Base-by-base conservation (phyloP, 2,888 invertebrate genomes). In the Yponomeuta cagnagella region DNA sequence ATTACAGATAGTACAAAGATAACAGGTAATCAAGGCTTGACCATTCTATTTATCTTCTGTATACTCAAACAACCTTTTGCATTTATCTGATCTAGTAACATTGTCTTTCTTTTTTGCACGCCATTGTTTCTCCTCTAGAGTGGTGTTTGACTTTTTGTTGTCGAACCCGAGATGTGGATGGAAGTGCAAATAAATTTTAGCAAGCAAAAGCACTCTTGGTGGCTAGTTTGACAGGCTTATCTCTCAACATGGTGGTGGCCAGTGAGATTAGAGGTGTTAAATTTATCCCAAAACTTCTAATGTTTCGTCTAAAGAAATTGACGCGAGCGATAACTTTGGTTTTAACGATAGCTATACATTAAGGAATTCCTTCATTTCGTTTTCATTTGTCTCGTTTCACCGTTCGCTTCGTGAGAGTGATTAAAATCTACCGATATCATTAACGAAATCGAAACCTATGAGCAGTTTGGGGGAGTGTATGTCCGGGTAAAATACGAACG, bases 381-480 rank as follows among this genome's bases (percentile, higher is more conserved):
- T 90, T 90, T 90, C 37, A 37, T 37, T 78, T 80, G 80, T 90
- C 89, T 90, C 89, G 88, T 85, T 90, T 90, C 89, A 78, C 82
- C 78, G 9, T 77, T 77, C 79, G 30, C 23, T 52, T 15, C 52
- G n/a, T 15, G 69, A 69, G 52, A 63, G 64, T 67, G 83, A 87
- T 88, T 84, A 86, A 83, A 84, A 87, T 83, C 80, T 86, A 84
- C 79, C 89, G 88, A 90, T 90, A 91, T 90, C 90, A 89, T 90
- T 88, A 90, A 87, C 85, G 91, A 91, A 92, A 92, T 90, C 90
- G 91, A 92, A 91, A 92, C 90, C 91, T 87, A 83, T 88, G 87
- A 89, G 87, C 86, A 84, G 88, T 88, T 88, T 82, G 85, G 65
- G 81, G 80, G 81, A 79, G 83, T 86, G 88, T 89, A 89, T 87